Evolutionary conservation across 2,888 invertebrate genomes (phyloP), one percentile per base, ranked within the genome.

Genomic region (Helobdella robusta): DNA sequence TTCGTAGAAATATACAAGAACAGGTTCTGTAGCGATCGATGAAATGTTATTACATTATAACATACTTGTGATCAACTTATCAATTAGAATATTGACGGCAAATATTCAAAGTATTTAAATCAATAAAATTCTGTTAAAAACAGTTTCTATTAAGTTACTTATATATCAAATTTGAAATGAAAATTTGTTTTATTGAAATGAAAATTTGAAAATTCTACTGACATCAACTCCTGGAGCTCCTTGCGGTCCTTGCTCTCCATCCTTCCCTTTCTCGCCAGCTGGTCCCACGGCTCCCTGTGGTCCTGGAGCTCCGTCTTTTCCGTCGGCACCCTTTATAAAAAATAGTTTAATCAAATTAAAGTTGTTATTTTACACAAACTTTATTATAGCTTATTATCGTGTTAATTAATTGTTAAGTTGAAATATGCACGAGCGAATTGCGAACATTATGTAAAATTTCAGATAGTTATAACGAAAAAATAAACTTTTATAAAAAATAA

Each of bases 271-370:
- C 18, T 20, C 25, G 30, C 65, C 65, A 18, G 59, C 44, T 30
- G 44, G 44, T 36, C 61, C 61, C 28, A 46, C 46, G 18, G 61
- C 25, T 25, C 67, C 67, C 4, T 28, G 35, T 20, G 32, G 58
- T 30, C 67, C 67, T 28, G 56, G 56, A n/a, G 40, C 6, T 62
- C 66, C 66, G 20, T 30, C 23, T 18, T 44, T 58, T 52, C 61
- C 62, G 2, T 35, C 18, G 2, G 28, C 35, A 36, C 64, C 64
- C 32, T 64, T 23, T 23, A 4, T 25, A 56, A 3, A 56, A 20
- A 5, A 52, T 15, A 59, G 32, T 32, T n/a, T 34, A 28, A 59
- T 34, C 52, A n/a, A 52, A n/a, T n/a, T 52, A n/a, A 20, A 52
- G 20, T n/a, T 52, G 8, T 52, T 52, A 8, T n/a, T 52, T 8